These are phyloP conservation scores for Leucozona laternaria DNA, from an alignment of 2,888 invertebrate genomes.

Conservation along the genomic window DNA sequence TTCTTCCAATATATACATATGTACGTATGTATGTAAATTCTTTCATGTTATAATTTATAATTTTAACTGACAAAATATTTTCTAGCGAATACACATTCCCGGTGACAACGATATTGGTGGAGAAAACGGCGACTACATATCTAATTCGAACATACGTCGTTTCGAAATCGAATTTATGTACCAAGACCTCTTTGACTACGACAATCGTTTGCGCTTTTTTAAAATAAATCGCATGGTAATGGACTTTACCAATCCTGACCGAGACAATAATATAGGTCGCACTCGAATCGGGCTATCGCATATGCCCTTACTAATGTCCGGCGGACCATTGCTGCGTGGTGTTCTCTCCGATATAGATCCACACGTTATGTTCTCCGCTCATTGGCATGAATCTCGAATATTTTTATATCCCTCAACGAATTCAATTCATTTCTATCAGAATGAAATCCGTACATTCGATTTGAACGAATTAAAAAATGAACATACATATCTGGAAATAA, in stretches of 20 bases:
- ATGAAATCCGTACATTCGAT: constrained; percentile 80
- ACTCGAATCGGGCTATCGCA: constrained; percentile 88
- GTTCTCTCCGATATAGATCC: constrained; percentile 87
- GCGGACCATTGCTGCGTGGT: constrained; percentile 83
- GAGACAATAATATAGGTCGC: constrained; percentile 81
- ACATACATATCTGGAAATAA: constrained; percentile 88
- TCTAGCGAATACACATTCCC: constrained; percentile 92
- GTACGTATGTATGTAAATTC: too few relatives aligned
- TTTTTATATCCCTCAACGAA: constrained; percentile 82
- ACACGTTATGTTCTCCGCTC: constrained; percentile 88
- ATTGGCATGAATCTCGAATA: constrained; percentile 86
- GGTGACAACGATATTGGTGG: constrained; percentile 99
- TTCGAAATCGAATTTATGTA: constrained; percentile 91
- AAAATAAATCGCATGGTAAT: constrained; percentile 90
- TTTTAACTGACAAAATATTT: neutral
- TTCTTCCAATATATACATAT: neutral
- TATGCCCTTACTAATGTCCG: constrained; percentile 85
- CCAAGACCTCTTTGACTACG: constrained; percentile 86
- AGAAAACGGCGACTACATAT: constrained; percentile 90
- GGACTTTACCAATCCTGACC: constrained; percentile 86
- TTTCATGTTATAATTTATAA: neutral
- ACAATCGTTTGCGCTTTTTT: constrained; percentile 87
- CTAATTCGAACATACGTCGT: constrained; percentile 87
- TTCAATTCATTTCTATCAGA: constrained; percentile 81
- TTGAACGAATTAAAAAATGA: constrained; percentile 80